Evolutionary conservation across 1,140 invertebrate species (phyloP).

Genomic region (Antheraea mylitta): DNA sequence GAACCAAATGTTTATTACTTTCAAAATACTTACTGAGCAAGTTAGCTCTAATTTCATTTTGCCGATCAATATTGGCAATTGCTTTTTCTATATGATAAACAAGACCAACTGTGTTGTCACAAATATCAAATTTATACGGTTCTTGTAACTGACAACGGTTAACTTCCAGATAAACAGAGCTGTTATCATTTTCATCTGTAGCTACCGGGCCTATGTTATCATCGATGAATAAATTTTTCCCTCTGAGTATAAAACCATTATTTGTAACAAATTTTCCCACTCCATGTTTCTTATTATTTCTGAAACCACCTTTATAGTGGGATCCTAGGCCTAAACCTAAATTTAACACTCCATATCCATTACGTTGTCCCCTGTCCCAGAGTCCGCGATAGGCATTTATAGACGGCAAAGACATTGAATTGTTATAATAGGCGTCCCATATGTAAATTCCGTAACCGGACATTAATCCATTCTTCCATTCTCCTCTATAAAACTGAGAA

Average conservation of each 20-base stretch:
- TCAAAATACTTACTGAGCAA: conserved; percentile 56
- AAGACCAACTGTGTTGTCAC: conserved; percentile 48
- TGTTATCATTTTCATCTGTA: conserved; percentile 23
- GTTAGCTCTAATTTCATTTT: conserved; percentile 36
- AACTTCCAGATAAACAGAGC: conserved; percentile 12
- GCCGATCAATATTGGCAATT: conserved; percentile 54
- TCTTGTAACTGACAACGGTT: conserved; percentile 33
- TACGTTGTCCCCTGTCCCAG: conserved; percentile 75
- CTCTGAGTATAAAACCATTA: conserved; percentile 74
- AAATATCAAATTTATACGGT: conserved; percentile 55
- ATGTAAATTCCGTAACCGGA: conserved; percentile 79
- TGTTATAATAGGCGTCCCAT: conserved; percentile 77
- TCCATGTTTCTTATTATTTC: conserved; percentile 79
- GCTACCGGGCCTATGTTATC: conserved; percentile 61
- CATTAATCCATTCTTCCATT: conserved; percentile 79
- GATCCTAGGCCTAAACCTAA: conserved; percentile 77
- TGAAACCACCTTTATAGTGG: conserved; percentile 78
- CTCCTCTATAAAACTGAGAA: conserved; percentile 75
- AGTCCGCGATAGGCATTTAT: conserved; percentile 75
- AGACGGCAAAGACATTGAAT: conserved; percentile 72
- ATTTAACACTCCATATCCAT: conserved; percentile 76
- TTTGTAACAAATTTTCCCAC: conserved; percentile 77
- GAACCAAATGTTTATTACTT: conserved; percentile 40
- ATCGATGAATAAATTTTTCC: conserved; percentile 72
- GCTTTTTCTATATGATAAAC: conserved; percentile 59